phyloP scores from a whole-genome alignment of 2,113 vertebrate genomes.

The Myrmophylax atrothorax region DNA sequence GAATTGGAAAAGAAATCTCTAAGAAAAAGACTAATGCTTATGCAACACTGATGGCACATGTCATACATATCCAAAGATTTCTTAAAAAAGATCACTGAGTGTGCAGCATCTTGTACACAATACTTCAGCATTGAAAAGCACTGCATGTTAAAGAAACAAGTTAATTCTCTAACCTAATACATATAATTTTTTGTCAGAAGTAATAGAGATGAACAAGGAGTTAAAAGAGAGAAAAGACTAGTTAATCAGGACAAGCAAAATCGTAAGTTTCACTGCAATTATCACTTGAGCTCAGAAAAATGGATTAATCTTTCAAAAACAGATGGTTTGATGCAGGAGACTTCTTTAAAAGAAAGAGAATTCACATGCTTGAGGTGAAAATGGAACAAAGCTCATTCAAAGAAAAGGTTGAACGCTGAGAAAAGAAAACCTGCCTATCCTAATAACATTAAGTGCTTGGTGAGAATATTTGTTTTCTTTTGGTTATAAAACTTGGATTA shows the following conservation, averaged over 20 bases:
- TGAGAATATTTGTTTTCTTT: not conserved
- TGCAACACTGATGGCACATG: too few relatives aligned
- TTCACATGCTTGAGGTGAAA: not conserved
- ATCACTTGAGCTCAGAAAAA: not conserved
- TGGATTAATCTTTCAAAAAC: not conserved
- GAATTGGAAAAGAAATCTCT: not conserved
- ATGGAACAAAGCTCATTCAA: not conserved
- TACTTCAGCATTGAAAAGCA: not conserved
- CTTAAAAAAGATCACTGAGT: not conserved
- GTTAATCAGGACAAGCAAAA: not conserved
- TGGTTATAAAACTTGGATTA: constrained; percentile 3
- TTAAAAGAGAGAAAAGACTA: not conserved
- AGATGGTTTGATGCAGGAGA: not conserved
- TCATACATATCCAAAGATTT: not conserved
- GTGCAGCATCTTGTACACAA: not conserved
- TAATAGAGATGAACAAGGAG: not conserved
- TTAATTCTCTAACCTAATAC: not conserved
- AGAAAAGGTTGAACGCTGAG: not conserved
- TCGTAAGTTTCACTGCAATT: not conserved
- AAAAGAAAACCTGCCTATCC: not conserved
- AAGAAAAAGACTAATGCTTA: not conserved
- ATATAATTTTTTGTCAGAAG: not conserved
- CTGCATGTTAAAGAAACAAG: not conserved
- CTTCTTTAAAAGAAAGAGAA: not conserved
- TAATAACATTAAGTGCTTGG: not conserved